A percentile compares a stretch with the other conserved stretches of the same genome.
These are phyloP conservation scores for Naso thynnoides DNA, from an alignment of 2,797 vertebrate species.

Conservation along the genomic window DNA sequence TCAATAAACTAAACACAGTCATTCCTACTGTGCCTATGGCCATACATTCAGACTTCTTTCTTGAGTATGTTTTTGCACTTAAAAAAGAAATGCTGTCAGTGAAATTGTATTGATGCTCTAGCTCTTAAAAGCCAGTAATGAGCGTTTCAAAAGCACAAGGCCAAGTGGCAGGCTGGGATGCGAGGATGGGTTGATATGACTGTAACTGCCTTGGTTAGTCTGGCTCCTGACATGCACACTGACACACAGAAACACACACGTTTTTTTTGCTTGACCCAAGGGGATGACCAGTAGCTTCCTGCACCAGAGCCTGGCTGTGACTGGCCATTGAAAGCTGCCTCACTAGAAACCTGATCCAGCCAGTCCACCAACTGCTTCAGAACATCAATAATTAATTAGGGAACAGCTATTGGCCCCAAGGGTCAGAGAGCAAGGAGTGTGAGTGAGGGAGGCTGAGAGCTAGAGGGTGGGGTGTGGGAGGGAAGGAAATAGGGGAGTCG, in stretches of 20 bases:
- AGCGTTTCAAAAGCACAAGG: conserved; percentile 55
- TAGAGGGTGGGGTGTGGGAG: conserved; percentile 51
- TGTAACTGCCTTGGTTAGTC: conserved; percentile 54
- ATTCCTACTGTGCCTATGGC: background rate
- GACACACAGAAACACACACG: conserved; percentile 31
- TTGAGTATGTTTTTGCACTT: conserved; percentile 55
- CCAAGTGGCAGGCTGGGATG: conserved; percentile 35
- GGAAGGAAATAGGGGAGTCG: conserved; percentile 58
- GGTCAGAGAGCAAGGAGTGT: conserved; percentile 82
- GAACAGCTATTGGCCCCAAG: conserved; percentile 87
- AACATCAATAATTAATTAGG: conserved; percentile 92
- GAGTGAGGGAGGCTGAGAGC: conserved; percentile 17
- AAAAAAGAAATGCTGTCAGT: conserved; percentile 36
- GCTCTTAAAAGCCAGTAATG: conserved; percentile 67
- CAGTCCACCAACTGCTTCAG: conserved; percentile 87
- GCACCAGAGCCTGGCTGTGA: conserved; percentile 68
- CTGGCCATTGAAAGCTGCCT: conserved; percentile 72
- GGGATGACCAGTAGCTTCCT: conserved; percentile 73
- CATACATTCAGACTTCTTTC: conserved; percentile 21
- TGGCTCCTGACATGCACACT: conserved; percentile 44
- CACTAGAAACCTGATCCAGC: conserved; percentile 83
- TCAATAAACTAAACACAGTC: background rate
- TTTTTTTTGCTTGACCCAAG: conserved; percentile 61
- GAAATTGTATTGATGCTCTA: conserved; percentile 51
- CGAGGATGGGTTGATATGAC: conserved; percentile 48